Evolutionary conservation across 2,888 invertebrate genomes (phyloP).

Genomic region (Oligia latruncula): DNA sequence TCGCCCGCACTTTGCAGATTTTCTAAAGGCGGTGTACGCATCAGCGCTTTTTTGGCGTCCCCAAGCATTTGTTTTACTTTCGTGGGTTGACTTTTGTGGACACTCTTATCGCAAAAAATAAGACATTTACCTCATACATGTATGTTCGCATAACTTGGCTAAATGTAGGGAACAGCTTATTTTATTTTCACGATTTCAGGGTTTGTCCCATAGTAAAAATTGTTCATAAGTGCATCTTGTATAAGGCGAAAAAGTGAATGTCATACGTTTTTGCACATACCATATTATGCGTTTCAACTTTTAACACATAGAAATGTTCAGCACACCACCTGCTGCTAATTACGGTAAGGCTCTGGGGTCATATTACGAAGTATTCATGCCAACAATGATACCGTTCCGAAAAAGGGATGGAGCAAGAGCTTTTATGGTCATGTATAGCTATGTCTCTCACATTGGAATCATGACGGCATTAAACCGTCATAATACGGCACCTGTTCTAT

Average conservation of each 20-base stretch:
- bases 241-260: not conserved
- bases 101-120: no score
- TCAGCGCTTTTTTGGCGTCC: not conserved
- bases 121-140: not conserved
- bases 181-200: no score
- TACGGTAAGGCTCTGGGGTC: not conserved
- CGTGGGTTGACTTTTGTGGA: not conserved
- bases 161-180: not conserved
- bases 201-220: not conserved
- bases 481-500: not conserved
- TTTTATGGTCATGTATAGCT: not conserved
- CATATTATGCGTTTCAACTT: not conserved
- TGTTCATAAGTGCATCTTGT: not conserved
- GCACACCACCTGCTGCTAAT: not conserved
- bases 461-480: not conserved
- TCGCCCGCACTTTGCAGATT: not conserved
- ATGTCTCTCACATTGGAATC: not conserved
- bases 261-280: not conserved
- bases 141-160: not conserved
- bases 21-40: not conserved
- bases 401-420: not conserved
- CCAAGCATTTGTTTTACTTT: not conserved
- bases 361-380: not conserved
- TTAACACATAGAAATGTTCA: not conserved
- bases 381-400: not conserved